These are phyloP conservation scores for Ptiloglossa arizonensis DNA, from an alignment of 1,140 invertebrate genomes.

Conservation along the genomic window DNA sequence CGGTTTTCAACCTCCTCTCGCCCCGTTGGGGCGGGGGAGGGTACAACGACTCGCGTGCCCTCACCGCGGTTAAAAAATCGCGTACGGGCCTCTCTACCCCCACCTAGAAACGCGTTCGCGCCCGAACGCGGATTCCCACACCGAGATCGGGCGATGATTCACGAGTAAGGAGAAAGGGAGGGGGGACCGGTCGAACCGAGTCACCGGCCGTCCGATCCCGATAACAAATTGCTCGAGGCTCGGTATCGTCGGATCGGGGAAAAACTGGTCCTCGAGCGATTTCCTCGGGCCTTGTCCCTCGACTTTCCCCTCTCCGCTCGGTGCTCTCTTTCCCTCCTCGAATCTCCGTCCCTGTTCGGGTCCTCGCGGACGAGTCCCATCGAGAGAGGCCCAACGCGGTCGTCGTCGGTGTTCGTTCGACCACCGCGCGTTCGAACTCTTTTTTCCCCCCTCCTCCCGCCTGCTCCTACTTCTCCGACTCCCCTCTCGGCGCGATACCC, in stretches of 20 bases:
- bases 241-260: slow-evolving; percentile 8
- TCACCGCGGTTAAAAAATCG: background rate
- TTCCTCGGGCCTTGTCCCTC: slow-evolving; percentile 27
- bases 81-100: background rate
- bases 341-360: background rate
- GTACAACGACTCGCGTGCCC: background rate
- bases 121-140: background rate
- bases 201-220: background rate
- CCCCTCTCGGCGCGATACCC: slow-evolving; percentile 15
- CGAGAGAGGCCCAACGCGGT: background rate
- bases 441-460: background rate
- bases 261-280: slow-evolving; percentile 48
- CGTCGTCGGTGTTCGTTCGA: background rate
- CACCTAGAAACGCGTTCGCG: too few species aligned
- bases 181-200: slow-evolving; percentile 1
- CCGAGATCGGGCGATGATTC: background rate
- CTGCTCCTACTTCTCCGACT: too few species aligned
- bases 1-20: background rate
- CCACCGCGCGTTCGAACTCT: background rate
- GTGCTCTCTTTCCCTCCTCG: background rate
- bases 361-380: too few species aligned
- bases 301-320: background rate
- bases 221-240: slow-evolving; percentile 36
- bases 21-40: background rate
- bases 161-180: background rate